Percentiles rank a stretch among this genome's conserved stretches.
Conservation (phyloP, 2,113 vertebrate species). For the Hylia prasina region DNA sequence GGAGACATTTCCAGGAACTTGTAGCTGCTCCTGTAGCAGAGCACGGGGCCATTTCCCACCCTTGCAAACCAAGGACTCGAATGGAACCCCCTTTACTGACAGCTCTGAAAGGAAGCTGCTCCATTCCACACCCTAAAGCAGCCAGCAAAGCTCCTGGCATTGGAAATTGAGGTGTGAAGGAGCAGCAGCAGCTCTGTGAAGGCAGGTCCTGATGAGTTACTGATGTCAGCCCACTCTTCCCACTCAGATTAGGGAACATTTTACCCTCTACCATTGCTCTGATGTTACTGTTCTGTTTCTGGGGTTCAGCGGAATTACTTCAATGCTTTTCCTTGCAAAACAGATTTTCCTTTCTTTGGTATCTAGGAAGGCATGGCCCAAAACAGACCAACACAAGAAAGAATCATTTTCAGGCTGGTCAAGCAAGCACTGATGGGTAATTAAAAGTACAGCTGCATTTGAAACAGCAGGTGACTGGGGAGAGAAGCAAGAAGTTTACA, state of each 20-base stretch:
- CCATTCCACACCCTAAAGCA: rapidly evolving
- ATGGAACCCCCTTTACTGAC: background rate
- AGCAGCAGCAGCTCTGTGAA: background rate
- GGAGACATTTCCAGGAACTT: background rate
- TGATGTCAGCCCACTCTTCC: background rate
- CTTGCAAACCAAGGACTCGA: background rate
- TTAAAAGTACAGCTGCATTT: background rate
- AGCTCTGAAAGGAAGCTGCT: background rate
- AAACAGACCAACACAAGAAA: background rate
- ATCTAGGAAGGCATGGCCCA: background rate
- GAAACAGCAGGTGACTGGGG: background rate
- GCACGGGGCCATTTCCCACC: rapidly evolving
- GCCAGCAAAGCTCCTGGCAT: background rate
- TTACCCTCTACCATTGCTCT: rapidly evolving
- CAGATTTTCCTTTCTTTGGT: background rate
- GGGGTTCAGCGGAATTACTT: rapidly evolving
- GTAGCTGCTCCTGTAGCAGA: background rate
- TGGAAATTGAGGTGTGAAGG: background rate
- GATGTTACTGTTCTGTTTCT: rapidly evolving
- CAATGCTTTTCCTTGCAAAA: background rate
- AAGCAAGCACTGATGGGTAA: background rate
- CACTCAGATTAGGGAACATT: rapidly evolving
- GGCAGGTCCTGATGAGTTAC: rapidly evolving
- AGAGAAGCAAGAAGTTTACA: background rate
- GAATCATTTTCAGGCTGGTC: background rate